Percentiles rank a stretch among this genome's conserved stretches.
These are phyloP conservation scores for Vanessa tameamea DNA, from an alignment of 1,140 invertebrate species.

Conservation along the genomic window DNA sequence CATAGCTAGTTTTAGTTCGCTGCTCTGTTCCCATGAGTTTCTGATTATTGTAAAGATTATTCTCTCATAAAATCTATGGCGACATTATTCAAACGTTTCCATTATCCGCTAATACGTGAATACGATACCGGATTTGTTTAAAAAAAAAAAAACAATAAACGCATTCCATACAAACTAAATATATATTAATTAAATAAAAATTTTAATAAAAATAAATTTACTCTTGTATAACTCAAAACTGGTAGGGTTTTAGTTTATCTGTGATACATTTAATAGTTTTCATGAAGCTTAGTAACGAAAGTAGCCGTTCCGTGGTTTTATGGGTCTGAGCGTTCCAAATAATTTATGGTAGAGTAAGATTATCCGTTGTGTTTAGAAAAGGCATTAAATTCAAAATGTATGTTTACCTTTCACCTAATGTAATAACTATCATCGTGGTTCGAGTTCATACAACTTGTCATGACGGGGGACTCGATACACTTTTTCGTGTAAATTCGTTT, in stretches of 20 bases:
- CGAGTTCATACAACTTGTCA: background rate
- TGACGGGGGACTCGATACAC: background rate
- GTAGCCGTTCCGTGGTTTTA: constrained; percentile 22
- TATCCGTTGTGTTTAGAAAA: constrained; percentile 18
- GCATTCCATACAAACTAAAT: too few species aligned
- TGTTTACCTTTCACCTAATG: constrained; percentile 14
- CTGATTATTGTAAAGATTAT: background rate
- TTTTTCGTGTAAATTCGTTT: background rate
- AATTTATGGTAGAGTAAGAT: constrained; percentile 22
- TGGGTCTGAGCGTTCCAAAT: constrained; percentile 8
- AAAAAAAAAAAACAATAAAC: too few species aligned
- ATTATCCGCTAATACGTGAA: too few species aligned
- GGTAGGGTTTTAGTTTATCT: background rate
- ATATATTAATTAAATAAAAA: too few species aligned
- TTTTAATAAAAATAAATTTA: too few species aligned
- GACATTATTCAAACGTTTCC: background rate
- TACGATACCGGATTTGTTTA: too few species aligned
- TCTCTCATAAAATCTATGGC: background rate
- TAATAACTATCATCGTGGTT: constrained; percentile 21
- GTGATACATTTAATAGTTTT: constrained; percentile 10
- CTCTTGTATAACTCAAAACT: too few species aligned
- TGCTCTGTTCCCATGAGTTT: constrained; percentile 9
- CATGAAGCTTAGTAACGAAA: constrained; percentile 15
- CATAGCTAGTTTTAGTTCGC: constrained; percentile 15
- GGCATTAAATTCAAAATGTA: constrained; percentile 16